Conservation (phyloP, 2,113 vertebrate genomes). For the Hippopotamus amphibius region DNA sequence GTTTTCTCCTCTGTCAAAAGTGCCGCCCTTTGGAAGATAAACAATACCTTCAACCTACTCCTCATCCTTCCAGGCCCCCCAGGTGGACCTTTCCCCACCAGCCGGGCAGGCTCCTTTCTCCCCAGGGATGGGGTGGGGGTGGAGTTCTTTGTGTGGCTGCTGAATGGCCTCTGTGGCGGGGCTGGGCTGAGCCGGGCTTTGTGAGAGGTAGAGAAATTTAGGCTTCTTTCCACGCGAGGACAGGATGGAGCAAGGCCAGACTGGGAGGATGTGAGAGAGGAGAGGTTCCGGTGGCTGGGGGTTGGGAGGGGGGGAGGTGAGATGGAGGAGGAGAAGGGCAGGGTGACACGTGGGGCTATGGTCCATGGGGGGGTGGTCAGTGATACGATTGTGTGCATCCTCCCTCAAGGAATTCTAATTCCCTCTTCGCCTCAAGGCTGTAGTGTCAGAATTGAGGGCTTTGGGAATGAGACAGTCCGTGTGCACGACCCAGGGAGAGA, state of each 20-base stretch:
- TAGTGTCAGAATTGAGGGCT: not conserved
- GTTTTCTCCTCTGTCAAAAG: not conserved
- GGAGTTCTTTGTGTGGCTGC: not conserved
- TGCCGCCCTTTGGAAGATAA: not conserved
- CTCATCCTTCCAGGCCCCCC: not conserved
- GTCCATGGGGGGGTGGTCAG: not conserved
- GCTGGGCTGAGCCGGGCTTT: not conserved
- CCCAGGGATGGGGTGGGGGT: rapidly evolving
- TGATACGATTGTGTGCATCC: not conserved
- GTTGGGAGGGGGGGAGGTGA: too few species aligned
- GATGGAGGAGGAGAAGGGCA: not conserved
- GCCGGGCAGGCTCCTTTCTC: not conserved
- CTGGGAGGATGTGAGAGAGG: not conserved
- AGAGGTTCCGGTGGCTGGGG: not conserved
- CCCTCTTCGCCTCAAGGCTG: not conserved
- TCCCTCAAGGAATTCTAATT: not conserved
- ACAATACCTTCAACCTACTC: not conserved
- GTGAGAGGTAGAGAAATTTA: not conserved
- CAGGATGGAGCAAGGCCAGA: not conserved
- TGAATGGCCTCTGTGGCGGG: too few species aligned
- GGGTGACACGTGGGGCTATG: rapidly evolving
- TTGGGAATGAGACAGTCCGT: not conserved
- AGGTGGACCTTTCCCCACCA: not conserved
- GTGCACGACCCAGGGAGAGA: not conserved
- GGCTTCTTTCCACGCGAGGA: not conserved